Evolutionary conservation across 2,113 vertebrate species (phyloP).

Genomic region (Dolichallabes microphthalmus): DNA sequence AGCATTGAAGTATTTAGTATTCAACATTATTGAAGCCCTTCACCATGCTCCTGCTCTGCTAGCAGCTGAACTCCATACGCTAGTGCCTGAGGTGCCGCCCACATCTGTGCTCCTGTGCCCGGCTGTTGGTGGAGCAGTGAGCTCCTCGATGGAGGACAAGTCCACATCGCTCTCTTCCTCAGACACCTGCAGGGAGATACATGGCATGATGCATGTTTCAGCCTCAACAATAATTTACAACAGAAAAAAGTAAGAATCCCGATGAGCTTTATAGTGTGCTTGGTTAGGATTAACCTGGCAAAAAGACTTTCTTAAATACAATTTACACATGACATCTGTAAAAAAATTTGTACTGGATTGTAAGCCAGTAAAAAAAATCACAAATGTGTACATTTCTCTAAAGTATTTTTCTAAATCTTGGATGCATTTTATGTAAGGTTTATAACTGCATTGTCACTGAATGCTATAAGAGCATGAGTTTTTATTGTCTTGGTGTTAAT

Average conservation of each 20-base stretch:
- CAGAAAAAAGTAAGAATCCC: not conserved
- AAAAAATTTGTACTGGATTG: not conserved
- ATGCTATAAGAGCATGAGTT: not conserved
- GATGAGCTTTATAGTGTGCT: not conserved
- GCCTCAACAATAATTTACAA: not conserved
- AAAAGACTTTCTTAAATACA: not conserved
- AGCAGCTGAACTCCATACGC: slow-evolving; percentile 58
- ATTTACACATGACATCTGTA: not conserved
- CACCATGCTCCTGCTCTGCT: slow-evolving; percentile 59
- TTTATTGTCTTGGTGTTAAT: not conserved
- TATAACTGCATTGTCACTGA: not conserved
- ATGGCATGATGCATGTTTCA: not conserved
- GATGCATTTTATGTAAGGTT: not conserved
- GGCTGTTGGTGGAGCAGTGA: slow-evolving; percentile 50
- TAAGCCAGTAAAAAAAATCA: not conserved
- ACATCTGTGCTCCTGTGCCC: slow-evolving; percentile 49
- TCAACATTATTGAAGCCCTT: slow-evolving; percentile 7
- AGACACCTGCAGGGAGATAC: slow-evolving; percentile 47
- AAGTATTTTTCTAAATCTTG: not conserved
- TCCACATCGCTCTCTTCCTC: slow-evolving; percentile 67
- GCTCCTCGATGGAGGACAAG: slow-evolving; percentile 66
- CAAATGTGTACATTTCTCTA: no score
- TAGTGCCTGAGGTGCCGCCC: slow-evolving; percentile 41
- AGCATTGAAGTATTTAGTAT: no score
- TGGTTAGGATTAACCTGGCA: not conserved